Evolutionary conservation across 2,888 invertebrate species (phyloP).

Genomic region (Zele albiditarsus): DNA sequence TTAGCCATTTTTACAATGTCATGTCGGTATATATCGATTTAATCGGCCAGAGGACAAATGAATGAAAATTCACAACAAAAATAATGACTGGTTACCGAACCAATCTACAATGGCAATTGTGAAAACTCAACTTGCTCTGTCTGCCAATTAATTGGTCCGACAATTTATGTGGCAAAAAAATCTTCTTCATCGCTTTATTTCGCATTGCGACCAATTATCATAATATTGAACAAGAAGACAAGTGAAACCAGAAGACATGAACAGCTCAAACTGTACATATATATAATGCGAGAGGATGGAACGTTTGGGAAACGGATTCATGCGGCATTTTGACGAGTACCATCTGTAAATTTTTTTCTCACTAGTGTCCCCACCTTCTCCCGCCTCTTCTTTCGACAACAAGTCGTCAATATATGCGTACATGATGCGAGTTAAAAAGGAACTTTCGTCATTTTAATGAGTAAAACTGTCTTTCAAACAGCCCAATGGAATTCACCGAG

Average conservation of each 20-base stretch:
- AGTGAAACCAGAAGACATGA: background rate
- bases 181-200: constrained; percentile 8
- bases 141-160: background rate
- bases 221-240: background rate
- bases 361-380: background rate
- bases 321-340: constrained; percentile 25
- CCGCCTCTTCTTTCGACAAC: background rate
- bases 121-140: background rate
- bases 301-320: background rate
- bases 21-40: background rate
- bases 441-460: constrained; percentile 34
- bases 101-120: background rate
- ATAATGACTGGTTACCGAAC: background rate
- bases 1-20: background rate
- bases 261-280: background rate
- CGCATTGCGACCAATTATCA: constrained; percentile 8
- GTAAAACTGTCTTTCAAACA: constrained; percentile 1
- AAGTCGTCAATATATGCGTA: constrained; percentile 31
- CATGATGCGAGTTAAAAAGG: constrained; percentile 23
- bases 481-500: constrained; percentile 23
- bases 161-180: background rate
- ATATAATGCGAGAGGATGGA: background rate
- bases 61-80: background rate
- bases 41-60: no score
- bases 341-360: constrained; percentile 5